Evolutionary conservation across 2,888 invertebrate species (phyloP), one percentile per base, ranked within the genome.

Genomic region (Eutolmus rufibarbis): DNA sequence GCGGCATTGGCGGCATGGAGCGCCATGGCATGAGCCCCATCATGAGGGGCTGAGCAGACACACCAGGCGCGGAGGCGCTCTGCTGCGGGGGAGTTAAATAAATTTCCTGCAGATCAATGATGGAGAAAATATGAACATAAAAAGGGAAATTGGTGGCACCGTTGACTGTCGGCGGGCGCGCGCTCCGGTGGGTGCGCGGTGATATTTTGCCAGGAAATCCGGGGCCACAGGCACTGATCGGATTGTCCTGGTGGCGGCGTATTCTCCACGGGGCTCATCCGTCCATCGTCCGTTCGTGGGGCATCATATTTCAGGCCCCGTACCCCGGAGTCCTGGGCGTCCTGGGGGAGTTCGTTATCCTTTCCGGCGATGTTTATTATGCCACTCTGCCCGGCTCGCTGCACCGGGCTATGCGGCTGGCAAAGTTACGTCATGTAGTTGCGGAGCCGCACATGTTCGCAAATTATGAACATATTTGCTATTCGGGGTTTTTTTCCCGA

Each of bases 81-180:
- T 9, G 2, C 37, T 37, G 28, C 23, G 31, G 19, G 85, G 74
- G 31, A 57, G 74, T 74, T 74, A 85, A 85, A 85, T 74, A 85
- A 85, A 85, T 85, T 85, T 85, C 74, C 85, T 74, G 74, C 74
- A 85, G 85, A 85, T 85, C 85, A 85, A 85, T 85, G 85, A 85
- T 74, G 85, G 85, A 85, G 85, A 74, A 85, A 85, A 85, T 85
- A 85, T 85, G 85, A 74, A 34, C 43, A 74, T 74, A 74, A 85
- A 74, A 85, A 85, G 85, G 85, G 85, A 85, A 85, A 85, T 85
- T 85, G 74, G 74, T 74, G 85, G 74, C 43, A 85, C 74, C 74
- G 85, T 74, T 85, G 85, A 85, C 74, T 85, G 74, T 74, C 74
- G 74, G 40, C 40, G 40, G 40, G 40, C 40, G 28, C 28, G 74